These are phyloP conservation scores for Pocillopora verrucosa DNA, from an alignment of 64 coral and sea anemone genomes.

Conservation along the genomic window DNA sequence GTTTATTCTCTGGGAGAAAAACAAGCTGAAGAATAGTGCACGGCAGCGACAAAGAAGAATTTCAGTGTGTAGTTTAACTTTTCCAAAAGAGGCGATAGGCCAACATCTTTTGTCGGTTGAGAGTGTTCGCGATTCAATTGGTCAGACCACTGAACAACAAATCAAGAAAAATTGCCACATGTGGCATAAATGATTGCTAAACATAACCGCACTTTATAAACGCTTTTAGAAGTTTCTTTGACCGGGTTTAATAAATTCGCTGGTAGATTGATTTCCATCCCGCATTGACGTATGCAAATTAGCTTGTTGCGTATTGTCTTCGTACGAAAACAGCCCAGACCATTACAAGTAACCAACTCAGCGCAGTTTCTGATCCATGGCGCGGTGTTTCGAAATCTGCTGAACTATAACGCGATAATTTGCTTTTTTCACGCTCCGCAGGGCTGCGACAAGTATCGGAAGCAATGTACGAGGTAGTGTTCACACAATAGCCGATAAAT, in stretches of 20 bases:
- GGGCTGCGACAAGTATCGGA: constrained; percentile 62
- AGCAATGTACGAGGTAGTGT: constrained; percentile 70
- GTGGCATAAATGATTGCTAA: constrained; percentile 40
- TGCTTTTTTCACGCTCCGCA: constrained; percentile 12
- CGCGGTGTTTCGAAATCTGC: constrained; percentile 17
- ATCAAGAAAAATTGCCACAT: constrained; percentile 38
- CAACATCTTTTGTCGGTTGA: neutral
- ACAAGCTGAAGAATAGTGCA: neutral
- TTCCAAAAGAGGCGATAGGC: neutral
- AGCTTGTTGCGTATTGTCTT: constrained; percentile 23
- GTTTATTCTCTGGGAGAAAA: constrained; percentile 15
- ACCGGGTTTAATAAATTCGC: constrained; percentile 9
- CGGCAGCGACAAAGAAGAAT: neutral
- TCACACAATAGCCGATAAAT: constrained; percentile 62
- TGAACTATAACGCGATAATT: constrained; percentile 16
- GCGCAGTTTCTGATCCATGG: constrained; percentile 5
- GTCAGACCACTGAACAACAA: neutral
- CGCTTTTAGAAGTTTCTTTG: constrained; percentile 47
- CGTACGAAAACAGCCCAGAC: constrained; percentile 24
- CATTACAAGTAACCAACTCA: constrained; percentile 13
- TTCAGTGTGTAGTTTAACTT: constrained; percentile 12
- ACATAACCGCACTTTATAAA: constrained; percentile 45
- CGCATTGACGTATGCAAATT: constrained; percentile 37
- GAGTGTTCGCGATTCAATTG: neutral
- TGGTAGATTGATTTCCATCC: constrained; percentile 8